These are phyloP conservation scores for Chelmon rostratus DNA, from an alignment of 2,797 vertebrate genomes.

Conservation along the genomic window DNA sequence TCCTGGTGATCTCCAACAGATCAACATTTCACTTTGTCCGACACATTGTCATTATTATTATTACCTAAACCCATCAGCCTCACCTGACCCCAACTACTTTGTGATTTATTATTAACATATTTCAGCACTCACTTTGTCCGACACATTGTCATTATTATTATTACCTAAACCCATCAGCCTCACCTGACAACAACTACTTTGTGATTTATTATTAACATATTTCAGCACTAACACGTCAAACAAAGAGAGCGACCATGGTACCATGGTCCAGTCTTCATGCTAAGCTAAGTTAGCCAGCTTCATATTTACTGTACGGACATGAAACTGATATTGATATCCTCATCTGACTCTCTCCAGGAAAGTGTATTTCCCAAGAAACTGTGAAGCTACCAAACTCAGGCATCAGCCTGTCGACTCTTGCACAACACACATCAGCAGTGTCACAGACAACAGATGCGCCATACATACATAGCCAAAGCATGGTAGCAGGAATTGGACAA, in stretches of 20 bases:
- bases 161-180: not conserved
- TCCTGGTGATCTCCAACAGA: not conserved
- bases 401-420: not conserved
- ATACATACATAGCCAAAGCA: not conserved
- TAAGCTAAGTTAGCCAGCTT: too few relatives aligned
- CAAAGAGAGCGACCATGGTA: too few relatives aligned
- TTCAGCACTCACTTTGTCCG: too few relatives aligned
- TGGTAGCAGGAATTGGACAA: not conserved
- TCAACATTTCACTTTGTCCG: not conserved
- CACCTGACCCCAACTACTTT: not conserved
- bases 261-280: too few relatives aligned
- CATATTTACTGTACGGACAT: too few relatives aligned
- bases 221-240: too few relatives aligned
- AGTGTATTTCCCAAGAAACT: not conserved
- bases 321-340: too few relatives aligned
- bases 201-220: too few relatives aligned
- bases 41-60: too few relatives aligned
- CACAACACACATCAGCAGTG: not conserved
- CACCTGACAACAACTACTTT: not conserved
- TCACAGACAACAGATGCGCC: not conserved
- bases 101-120: not conserved
- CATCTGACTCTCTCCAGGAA: not conserved
- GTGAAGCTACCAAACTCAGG: not conserved
- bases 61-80: not conserved
- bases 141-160: too few relatives aligned